These are phyloP conservation scores for Chascanopsetta lugubris DNA, from an alignment of 2,113 vertebrate genomes.

Conservation along the genomic window DNA sequence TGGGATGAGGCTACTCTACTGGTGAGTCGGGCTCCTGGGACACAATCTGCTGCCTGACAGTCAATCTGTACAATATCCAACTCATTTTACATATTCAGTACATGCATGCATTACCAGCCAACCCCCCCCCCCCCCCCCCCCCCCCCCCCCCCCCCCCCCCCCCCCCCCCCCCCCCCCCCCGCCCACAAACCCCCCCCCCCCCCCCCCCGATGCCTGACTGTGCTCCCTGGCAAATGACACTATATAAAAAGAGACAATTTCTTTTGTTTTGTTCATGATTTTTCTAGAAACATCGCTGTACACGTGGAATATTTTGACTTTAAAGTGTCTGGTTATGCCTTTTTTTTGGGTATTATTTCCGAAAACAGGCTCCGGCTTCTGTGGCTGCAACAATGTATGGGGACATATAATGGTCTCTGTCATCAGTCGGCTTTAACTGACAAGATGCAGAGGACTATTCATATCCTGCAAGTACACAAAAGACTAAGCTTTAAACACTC, in stretches of 20 bases:
- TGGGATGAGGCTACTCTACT: conserved; percentile 85
- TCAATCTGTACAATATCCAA: conserved; percentile 91
- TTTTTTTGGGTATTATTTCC: conserved; percentile 25
- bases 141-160: too few relatives aligned
- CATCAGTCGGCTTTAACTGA: conserved; percentile 24
- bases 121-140: too few relatives aligned
- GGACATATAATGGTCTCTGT: conserved; percentile 26
- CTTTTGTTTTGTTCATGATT: conserved; percentile 56
- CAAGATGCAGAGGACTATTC: conserved; percentile 32
- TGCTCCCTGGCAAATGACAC: conserved; percentile 70
- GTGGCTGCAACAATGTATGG: conserved; percentile 29
- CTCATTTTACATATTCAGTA: conserved; percentile 85
- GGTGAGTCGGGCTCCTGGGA: conserved; percentile 86
- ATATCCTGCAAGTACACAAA: conserved; percentile 35
- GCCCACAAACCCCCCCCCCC: too few relatives aligned
- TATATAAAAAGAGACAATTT: conserved; percentile 77
- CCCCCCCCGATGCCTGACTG: conserved; percentile 41
- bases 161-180: too few relatives aligned
- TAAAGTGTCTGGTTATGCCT: conserved; percentile 49
- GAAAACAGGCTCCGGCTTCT: conserved; percentile 33
- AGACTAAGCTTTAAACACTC: conserved; percentile 71
- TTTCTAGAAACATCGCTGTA: conserved; percentile 69
- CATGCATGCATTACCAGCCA: conserved; percentile 94
- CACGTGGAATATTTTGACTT: conserved; percentile 63
- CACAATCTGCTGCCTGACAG: conserved; percentile 85